Base-by-base conservation (phyloP, 2,113 vertebrate genomes). In the Cavia porcellus region DNA sequence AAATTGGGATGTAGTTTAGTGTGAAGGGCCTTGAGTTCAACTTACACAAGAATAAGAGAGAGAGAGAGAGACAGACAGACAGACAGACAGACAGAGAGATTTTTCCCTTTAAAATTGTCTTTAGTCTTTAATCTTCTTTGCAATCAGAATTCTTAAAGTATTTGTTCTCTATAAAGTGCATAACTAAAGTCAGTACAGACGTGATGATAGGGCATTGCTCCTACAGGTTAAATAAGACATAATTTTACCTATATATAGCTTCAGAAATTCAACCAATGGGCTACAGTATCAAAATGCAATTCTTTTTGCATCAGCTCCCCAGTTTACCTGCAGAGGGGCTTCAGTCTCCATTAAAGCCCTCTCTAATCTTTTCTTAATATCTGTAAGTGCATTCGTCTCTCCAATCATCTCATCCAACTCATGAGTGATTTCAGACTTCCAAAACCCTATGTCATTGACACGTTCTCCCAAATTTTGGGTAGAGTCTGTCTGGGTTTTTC, bases 361-460 rank as follows among this genome's bases (percentile, higher is more conserved):
- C 93, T 99, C 99, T 97, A 99, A 96, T 91, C 99, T 98, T 89
- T 98, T 99, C 98, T 99, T 99, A 89, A 99, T 89, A 66, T 99
- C 99, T 0, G 90, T 98, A 32, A 99, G 99, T 0, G 98, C 98
- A 0, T 99, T 99, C 82, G 99, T 99, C 98, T 99, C 99, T 10
- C 98, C 99, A 59, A 99, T 99, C 99, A 99, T 99, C 98, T 98
- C 99, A 90, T 99, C 99, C 28, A 99, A 98, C 98, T 99, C 99
- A 68, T 99, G 99, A 96, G 92, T 98, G 86, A 99, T 99, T 98
- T 99, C 99, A 0, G 99, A 99, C 97, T 98, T 99, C 99, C 99
- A 99, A 98, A 99, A 99, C 20, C 98, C 97, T 8, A 99, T 99
- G 95, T 99, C 99, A 1, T 98, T 99, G 94, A 99, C 94, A 0